Evolutionary conservation across 2,888 invertebrate species (phyloP).

Genomic region (Acanthosepion esculentum): DNA sequence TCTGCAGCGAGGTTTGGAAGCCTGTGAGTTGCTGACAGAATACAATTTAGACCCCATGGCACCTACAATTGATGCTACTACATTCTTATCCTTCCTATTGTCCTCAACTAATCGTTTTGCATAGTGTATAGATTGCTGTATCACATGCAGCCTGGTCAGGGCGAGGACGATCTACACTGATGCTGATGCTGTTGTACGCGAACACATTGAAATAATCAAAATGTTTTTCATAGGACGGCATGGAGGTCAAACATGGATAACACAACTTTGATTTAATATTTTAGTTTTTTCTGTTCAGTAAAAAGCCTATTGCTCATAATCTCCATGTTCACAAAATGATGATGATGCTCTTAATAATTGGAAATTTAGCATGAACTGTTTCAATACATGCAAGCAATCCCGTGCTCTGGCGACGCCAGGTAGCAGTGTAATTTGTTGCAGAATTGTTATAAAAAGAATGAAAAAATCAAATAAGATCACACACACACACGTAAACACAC

Average conservation of each 20-base stretch:
- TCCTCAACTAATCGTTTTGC: neutral
- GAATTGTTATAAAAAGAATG: no score
- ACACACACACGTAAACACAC: no score
- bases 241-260: neutral
- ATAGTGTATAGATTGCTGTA: neutral
- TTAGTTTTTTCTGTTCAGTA: neutral
- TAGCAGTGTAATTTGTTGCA: no score
- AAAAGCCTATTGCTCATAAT: neutral
- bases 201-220: neutral
- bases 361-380: no score
- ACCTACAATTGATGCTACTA: neutral
- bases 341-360: no score
- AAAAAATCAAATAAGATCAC: no score
- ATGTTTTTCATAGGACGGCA: neutral
- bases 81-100: neutral
- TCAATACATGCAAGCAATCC: no score
- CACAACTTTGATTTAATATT: neutral
- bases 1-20: conserved; percentile 4
- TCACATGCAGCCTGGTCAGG: neutral
- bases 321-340: no score
- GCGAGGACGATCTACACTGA: neutral
- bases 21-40: conserved; percentile 8
- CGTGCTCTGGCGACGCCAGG: no score
- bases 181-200: neutral
- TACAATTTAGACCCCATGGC: conserved; percentile 33